phyloP scores from a whole-genome alignment of 2,888 invertebrate genomes.

The Protophormia terraenovae region DNA sequence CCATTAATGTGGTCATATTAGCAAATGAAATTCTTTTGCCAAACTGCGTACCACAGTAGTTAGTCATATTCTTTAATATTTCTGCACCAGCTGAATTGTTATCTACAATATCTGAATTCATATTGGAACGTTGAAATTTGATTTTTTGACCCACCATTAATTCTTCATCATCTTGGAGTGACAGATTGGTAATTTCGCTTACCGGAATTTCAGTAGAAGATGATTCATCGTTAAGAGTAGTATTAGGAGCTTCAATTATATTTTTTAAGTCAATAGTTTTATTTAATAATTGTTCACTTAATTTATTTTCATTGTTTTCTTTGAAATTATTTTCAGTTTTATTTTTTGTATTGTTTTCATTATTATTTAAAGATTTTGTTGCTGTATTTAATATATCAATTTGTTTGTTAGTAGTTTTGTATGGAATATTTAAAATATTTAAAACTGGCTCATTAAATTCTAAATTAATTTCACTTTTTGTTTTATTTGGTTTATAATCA shows the following conservation, averaged over 20 bases:
- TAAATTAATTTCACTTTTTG: no score
- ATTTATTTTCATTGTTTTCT: background rate
- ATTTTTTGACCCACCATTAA: constrained; percentile 13
- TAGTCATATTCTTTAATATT: constrained; percentile 26
- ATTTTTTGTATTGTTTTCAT: background rate
- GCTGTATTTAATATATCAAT: background rate
- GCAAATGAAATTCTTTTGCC: constrained; percentile 59
- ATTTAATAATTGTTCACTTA: background rate
- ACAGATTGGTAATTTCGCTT: background rate
- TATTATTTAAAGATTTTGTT: background rate
- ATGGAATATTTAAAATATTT: no score
- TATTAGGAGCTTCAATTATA: no score
- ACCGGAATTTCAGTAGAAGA: background rate
- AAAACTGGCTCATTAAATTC: no score
- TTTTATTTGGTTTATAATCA: background rate
- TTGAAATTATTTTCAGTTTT: background rate
- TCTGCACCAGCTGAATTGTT: background rate
- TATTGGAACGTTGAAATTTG: background rate
- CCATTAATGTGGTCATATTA: constrained; percentile 35
- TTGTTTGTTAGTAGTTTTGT: background rate
- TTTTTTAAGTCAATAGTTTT: background rate
- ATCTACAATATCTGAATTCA: background rate
- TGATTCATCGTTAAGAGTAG: background rate
- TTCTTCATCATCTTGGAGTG: background rate
- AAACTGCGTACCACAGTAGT: constrained; percentile 12